phyloP scores from a whole-genome alignment of 2,888 invertebrate genomes.

The Eristalis arbustorum region DNA sequence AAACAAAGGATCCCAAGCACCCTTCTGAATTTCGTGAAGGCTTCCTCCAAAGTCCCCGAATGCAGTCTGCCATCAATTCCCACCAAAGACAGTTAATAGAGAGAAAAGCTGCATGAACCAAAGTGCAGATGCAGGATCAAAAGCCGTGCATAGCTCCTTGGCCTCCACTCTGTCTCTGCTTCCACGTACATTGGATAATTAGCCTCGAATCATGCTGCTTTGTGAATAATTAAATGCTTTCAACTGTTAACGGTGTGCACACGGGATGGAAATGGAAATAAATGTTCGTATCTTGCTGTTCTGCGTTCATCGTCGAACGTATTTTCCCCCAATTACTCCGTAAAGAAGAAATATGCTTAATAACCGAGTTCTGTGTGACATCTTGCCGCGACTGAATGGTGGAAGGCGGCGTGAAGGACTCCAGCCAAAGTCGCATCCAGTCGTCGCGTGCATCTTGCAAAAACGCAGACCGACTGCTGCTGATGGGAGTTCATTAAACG shows the following conservation, averaged over 20 bases:
- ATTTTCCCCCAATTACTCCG: conserved; percentile 38
- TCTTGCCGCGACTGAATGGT: neutral
- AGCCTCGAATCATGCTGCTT: conserved; percentile 52
- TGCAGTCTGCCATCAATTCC: too few species aligned
- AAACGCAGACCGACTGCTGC: too few species aligned
- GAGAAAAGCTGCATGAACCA: too few species aligned
- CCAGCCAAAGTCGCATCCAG: neutral
- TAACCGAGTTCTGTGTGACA: conserved; percentile 9
- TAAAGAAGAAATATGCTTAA: neutral
- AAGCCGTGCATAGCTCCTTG: too few species aligned
- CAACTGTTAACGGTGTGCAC: conserved; percentile 53
- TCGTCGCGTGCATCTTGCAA: too few species aligned
- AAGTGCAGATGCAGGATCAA: too few species aligned
- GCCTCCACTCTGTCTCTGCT: neutral
- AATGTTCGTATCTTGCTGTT: conserved; percentile 24
- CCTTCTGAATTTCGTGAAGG: too few species aligned
- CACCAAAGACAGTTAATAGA: too few species aligned
- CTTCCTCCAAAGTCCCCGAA: too few species aligned
- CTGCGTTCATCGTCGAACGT: conserved; percentile 6
- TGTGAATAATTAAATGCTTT: conserved; percentile 63
- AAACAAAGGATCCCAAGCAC: too few species aligned
- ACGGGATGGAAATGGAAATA: conserved; percentile 21
- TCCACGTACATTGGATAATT: conserved; percentile 32
- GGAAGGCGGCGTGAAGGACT: neutral
- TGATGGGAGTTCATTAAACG: too few species aligned